phyloP scores from a whole-genome alignment of 2,888 invertebrate genomes.

The Sphinx pinastri region DNA sequence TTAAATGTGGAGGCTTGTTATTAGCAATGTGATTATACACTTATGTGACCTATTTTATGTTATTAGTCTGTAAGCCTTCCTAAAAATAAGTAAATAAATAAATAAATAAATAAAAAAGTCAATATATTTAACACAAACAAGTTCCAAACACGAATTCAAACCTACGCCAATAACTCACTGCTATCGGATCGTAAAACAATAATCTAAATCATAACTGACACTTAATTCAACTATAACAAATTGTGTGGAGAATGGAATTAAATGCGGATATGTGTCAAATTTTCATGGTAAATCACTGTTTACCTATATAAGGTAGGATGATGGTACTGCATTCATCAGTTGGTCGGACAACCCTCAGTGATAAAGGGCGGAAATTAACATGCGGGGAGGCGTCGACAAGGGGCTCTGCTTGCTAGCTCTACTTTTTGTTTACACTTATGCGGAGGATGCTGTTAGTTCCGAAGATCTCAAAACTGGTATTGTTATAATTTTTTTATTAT shows the following conservation, averaged over 20 bases:
- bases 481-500: background rate
- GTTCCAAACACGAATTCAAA: background rate
- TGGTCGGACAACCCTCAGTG: background rate
- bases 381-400: constrained; percentile 41
- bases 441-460: constrained; percentile 36
- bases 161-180: background rate
- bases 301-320: background rate
- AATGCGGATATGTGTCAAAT: constrained; percentile 2
- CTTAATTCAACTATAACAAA: constrained; percentile 19
- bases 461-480: constrained; percentile 47
- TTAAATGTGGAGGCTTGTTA: too few species aligned
- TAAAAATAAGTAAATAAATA: too few species aligned
- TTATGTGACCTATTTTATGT: too few species aligned
- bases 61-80: too few species aligned
- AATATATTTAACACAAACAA: background rate
- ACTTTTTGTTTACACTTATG: constrained; percentile 39
- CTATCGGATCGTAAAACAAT: constrained; percentile 8
- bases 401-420: constrained; percentile 46
- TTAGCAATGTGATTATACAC: too few species aligned
- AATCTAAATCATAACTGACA: constrained; percentile 14
- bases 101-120: background rate
- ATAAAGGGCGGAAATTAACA: constrained; percentile 26
- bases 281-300: constrained; percentile 10
- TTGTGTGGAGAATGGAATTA: background rate
- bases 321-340: background rate